Base-by-base conservation (phyloP, 2,113 vertebrate genomes). In the Tenrec ecaudatus region DNA sequence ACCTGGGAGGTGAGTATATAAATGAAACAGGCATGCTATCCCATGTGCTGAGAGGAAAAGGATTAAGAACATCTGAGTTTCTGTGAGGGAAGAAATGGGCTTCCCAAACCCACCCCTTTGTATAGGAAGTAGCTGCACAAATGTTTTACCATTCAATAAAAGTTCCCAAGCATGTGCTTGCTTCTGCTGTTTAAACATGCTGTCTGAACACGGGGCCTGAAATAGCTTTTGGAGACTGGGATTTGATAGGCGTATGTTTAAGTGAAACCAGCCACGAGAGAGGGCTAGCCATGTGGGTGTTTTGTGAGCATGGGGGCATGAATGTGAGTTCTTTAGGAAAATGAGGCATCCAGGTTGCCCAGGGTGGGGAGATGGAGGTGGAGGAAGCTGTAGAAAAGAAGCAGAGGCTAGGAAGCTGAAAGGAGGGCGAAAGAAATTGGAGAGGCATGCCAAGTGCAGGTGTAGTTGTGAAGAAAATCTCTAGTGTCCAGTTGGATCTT, bases 11-110 rank as follows among this genome's bases (percentile, higher is more conserved):
- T 0, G 0, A 66, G 33, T 0, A 0, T 38, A 76, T 73, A 90
- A 95, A 94, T 84, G 90, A 94, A 89, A 80, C 81, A 38, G 64
- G 27, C 78, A 57, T 31, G 47, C 47, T 22, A 23, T 76, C 47
- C 62, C 58, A 6, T 14, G 57, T 87, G 80, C 73, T 76, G 85
- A 89, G 91, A 93, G 93, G 90, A 27, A 58, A 47, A 86, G 80
- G 82, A 96, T 96, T 92, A 94, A 90, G 92, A 96, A 82, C 95
- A 96, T 91, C 89, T 92, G 64, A 94, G 89, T 64, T 86, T 90
- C 62, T 69, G 93, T 82, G 96, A 16, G 89, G 20, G 91, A 75
- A 69, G 91, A 94, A 80, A 43, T 33, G 83, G 89, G 64, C 62
- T 93, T 86, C 82, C 86, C 36, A 16, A 79, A 27, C 11, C 57